Conservation (phyloP, 2,888 invertebrate genomes). For the Erynnis tages region DNA sequence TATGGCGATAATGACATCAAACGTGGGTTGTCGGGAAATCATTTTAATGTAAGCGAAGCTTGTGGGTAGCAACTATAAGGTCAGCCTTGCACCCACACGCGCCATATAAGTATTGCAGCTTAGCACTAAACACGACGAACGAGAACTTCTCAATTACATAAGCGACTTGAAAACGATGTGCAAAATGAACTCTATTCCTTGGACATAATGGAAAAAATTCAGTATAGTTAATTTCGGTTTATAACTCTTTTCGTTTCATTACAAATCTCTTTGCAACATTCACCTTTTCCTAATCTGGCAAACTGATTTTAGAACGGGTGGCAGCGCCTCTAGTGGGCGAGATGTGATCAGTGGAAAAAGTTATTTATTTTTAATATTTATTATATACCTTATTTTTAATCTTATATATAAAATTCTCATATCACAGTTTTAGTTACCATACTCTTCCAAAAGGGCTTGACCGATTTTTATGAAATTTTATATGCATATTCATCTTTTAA, state of each 20-base stretch:
- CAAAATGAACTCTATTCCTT: conserved; percentile 37
- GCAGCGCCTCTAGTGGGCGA: conserved; percentile 64
- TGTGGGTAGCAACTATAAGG: conserved; percentile 78
- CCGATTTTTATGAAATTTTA: too few relatives aligned
- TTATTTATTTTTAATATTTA: conserved; percentile 1
- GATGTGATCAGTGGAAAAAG: conserved; percentile 52
- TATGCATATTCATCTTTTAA: too few relatives aligned
- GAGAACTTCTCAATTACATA: conserved; percentile 31
- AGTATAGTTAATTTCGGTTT: conserved; percentile 9
- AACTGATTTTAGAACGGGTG: conserved; percentile 74
- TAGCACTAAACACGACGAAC: conserved; percentile 50
- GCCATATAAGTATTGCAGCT: conserved; percentile 70
- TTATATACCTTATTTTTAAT: too few relatives aligned
- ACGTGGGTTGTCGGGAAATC: conserved; percentile 74
- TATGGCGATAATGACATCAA: conserved; percentile 61
- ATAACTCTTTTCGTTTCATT: conserved; percentile 39
- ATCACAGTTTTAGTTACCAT: too few relatives aligned
- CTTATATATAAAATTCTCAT: too few relatives aligned
- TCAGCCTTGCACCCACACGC: conserved; percentile 80
- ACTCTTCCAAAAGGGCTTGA: too few relatives aligned
- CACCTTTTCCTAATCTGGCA: conserved; percentile 79
- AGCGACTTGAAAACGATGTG: conserved; percentile 31
- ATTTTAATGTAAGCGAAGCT: conserved; percentile 66
- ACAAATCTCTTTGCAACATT: conserved; percentile 68
- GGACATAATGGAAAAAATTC: conserved; percentile 22